Percentiles rank a stretch among this genome's conserved stretches.
Conservation (phyloP, 2,888 invertebrate genomes). For the Clivina fossor region DNA sequence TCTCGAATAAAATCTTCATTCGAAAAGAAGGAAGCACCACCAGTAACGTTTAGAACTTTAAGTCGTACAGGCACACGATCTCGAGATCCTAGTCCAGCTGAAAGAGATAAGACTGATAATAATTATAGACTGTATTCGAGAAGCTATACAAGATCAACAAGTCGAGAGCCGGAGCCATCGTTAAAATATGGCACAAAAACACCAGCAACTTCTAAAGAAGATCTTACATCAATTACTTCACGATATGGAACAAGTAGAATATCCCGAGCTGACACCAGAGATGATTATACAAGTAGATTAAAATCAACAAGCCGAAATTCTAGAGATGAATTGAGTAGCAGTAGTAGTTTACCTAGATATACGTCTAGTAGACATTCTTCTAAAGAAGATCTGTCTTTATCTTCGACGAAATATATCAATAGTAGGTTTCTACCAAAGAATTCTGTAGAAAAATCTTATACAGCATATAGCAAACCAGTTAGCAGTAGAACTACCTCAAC, state of each 20-base stretch:
- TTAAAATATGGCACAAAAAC: constrained; percentile 41
- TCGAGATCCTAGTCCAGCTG: constrained; percentile 61
- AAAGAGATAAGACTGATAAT: constrained; percentile 52
- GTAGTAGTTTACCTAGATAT: constrained; percentile 26
- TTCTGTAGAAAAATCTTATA: constrained; percentile 51
- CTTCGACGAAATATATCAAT: constrained; percentile 51
- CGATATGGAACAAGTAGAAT: constrained; percentile 18
- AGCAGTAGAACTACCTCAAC: constrained; percentile 44
- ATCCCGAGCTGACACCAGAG: constrained; percentile 21
- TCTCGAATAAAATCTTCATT: constrained; percentile 41
- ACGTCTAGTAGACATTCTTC: constrained; percentile 43
- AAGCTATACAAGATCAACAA: constrained; percentile 47
- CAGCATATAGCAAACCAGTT: constrained; percentile 50
- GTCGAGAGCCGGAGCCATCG: constrained; percentile 48
- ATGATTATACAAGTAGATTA: constrained; percentile 54
- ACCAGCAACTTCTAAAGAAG: constrained; percentile 33
- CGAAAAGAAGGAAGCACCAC: constrained; percentile 49
- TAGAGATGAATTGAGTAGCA: constrained; percentile 29
- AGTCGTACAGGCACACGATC: constrained; percentile 48
- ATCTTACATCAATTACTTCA: constrained; percentile 20
- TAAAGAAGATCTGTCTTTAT: constrained; percentile 47
- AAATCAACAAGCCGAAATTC: constrained; percentile 48
- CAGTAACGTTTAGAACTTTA: constrained; percentile 55
- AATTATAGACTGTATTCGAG: constrained; percentile 57
- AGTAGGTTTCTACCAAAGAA: constrained; percentile 53